Base-by-base conservation (phyloP, 1,140 invertebrate species). In the Macrobrachium rosenbergii region DNA sequence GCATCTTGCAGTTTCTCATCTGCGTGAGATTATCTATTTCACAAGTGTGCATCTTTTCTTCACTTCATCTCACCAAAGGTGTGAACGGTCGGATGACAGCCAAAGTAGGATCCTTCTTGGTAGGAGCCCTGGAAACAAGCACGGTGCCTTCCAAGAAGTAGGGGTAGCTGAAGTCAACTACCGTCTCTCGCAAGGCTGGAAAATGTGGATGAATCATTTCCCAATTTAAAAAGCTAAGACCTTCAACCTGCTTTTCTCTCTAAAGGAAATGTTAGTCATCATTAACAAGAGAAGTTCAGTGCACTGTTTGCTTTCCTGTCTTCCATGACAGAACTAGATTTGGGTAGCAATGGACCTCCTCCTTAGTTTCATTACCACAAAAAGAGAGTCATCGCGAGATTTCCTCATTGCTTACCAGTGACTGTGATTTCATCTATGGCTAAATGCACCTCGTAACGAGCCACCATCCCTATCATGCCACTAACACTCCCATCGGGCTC, bases 341-440 rank as follows among this genome's bases (percentile, higher is more conserved):
- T n/a, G n/a, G n/a, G n/a, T n/a, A n/a, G n/a, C n/a, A n/a, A n/a
- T n/a, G n/a, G n/a, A n/a, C n/a, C n/a, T n/a, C n/a, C n/a, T n/a
- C n/a, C n/a, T n/a, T n/a, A n/a, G n/a, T n/a, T n/a, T n/a, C n/a
- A n/a, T n/a, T n/a, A n/a, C n/a, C n/a, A n/a, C n/a, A n/a, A n/a
- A n/a, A n/a, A n/a, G n/a, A 37, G 28, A 37, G 28, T 37, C 28
- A 37, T 37, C 28, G 28, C 17, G 14, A 72, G 21, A 7, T 16
- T 16, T 72, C 11, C 19, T 5, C 21, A 2, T 75, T 17, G n/a
- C 75, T 80, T 60, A 86, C 83, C 83, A 59, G 83, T 86, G 52
- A 86, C 80, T n/a, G 83, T 86, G n/a, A 86, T 75, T 59, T 86
- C 83, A 19, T 86, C 58, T 37, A 86, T 80, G 28, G 83, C 83